Conservation (phyloP, 2,888 invertebrate genomes). For the Cremastinae sp. region DNA sequence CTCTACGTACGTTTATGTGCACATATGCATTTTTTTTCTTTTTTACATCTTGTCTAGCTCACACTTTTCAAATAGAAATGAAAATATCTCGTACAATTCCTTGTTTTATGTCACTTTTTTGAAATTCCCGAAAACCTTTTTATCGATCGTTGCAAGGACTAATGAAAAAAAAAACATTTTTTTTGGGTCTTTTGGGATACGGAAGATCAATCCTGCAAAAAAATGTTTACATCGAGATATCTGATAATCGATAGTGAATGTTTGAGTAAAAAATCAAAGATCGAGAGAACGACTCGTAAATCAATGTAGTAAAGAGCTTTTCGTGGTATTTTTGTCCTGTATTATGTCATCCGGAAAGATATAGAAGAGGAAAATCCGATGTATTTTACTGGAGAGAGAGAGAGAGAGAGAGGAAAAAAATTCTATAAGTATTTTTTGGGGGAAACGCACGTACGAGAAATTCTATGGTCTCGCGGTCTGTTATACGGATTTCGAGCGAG, state of each 20-base stretch:
- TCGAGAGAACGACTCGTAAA: too few relatives aligned
- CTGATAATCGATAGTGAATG: too few relatives aligned
- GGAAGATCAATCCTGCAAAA: too few relatives aligned
- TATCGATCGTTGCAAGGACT: too few relatives aligned
- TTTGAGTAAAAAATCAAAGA: not conserved
- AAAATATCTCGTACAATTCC: conserved; percentile 31
- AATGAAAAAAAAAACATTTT: too few relatives aligned
- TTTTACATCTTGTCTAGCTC: conserved; percentile 20
- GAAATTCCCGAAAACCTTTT: too few relatives aligned
- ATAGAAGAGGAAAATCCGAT: not conserved
- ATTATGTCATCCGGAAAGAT: too few relatives aligned
- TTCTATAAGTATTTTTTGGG: not conserved
- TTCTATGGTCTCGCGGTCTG: conserved; percentile 9
- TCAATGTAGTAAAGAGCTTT: too few relatives aligned
- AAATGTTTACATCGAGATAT: too few relatives aligned
- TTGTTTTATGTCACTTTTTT: too few relatives aligned
- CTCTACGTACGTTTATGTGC: not conserved
- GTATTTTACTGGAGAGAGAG: not conserved
- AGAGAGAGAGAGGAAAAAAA: not conserved
- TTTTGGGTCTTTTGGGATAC: too few relatives aligned
- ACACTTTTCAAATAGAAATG: conserved; percentile 28
- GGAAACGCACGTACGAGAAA: conserved; percentile 15
- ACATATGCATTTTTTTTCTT: not conserved
- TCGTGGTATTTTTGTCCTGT: too few relatives aligned
- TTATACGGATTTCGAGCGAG: not conserved